Evolutionary conservation across 2,888 invertebrate genomes (phyloP).

Genomic region (Leptinotarsa tumamoca): DNA sequence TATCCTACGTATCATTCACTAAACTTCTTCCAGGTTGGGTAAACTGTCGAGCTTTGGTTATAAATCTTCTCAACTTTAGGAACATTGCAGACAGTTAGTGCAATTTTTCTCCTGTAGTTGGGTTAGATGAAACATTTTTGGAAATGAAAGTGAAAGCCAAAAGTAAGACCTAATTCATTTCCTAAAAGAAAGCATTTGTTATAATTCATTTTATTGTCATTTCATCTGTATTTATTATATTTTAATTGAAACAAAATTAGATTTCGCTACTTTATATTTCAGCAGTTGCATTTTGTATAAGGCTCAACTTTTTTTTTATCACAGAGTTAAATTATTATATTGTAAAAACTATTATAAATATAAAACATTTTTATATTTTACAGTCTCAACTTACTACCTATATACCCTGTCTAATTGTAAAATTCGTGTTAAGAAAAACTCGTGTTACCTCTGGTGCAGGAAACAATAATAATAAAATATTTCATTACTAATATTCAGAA

Average conservation of each 20-base stretch:
- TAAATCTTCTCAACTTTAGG: neutral
- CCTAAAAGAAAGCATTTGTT: conserved; percentile 7
- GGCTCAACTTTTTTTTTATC: conserved; percentile 44
- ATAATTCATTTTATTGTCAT: conserved; percentile 14
- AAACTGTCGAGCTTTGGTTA: neutral
- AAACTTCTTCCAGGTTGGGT: neutral
- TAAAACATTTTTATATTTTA: conserved; percentile 17
- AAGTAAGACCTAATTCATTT: neutral
- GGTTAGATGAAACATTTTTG: conserved; percentile 10
- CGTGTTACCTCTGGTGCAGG: no score
- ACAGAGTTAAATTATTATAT: conserved; percentile 25
- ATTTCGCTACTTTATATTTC: conserved; percentile 35
- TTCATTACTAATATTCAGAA: no score
- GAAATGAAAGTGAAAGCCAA: conserved; percentile 5
- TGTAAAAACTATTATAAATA: conserved; percentile 22
- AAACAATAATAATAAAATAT: no score
- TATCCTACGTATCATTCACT: neutral
- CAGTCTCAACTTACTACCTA: neutral
- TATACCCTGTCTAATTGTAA: neutral
- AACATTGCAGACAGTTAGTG: neutral
- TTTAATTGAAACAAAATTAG: neutral
- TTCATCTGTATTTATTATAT: conserved; percentile 10
- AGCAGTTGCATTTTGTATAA: conserved; percentile 44
- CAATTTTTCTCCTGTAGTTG: conserved; percentile 15
- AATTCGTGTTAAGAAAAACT: neutral